Conservation (phyloP, 2,888 invertebrate genomes). For the Ligdia adustata region DNA sequence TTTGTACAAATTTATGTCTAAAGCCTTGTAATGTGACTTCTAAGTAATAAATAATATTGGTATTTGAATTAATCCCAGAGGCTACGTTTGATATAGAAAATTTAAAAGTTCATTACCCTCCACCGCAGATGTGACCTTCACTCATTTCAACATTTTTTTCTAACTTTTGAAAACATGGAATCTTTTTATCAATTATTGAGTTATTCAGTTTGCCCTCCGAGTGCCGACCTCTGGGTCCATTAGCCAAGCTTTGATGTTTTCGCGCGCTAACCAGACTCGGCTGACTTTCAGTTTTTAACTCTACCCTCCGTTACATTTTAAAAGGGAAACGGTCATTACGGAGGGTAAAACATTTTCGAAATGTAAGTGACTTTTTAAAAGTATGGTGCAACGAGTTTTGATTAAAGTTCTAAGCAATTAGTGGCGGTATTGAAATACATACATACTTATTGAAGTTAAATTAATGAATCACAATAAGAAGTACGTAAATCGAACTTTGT, state of each 20-base stretch:
- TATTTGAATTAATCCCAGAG: not conserved
- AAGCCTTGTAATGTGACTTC: not conserved
- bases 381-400: too few relatives aligned
- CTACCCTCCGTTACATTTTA: conserved; percentile 34
- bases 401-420: too few relatives aligned
- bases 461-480: too few relatives aligned
- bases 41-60: not conserved
- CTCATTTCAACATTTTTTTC: too few relatives aligned
- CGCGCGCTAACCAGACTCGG: conserved; percentile 38
- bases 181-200: conserved; percentile 18
- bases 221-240: too few relatives aligned
- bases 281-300: conserved; percentile 55
- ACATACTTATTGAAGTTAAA: too few relatives aligned
- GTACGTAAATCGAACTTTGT: too few relatives aligned
- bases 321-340: conserved; percentile 35
- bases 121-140: not conserved
- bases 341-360: conserved; percentile 5
- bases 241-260: conserved; percentile 53
- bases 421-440: too few relatives aligned
- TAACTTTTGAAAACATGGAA: conserved; percentile 9
- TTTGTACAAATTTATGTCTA: too few relatives aligned
- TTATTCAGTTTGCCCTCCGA: conserved; percentile 10
- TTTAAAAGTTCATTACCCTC: conserved; percentile 4
- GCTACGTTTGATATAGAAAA: not conserved
- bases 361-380: conserved; percentile 14